Conservation (phyloP, 2,797 vertebrate genomes). For the Falco peregrinus region DNA sequence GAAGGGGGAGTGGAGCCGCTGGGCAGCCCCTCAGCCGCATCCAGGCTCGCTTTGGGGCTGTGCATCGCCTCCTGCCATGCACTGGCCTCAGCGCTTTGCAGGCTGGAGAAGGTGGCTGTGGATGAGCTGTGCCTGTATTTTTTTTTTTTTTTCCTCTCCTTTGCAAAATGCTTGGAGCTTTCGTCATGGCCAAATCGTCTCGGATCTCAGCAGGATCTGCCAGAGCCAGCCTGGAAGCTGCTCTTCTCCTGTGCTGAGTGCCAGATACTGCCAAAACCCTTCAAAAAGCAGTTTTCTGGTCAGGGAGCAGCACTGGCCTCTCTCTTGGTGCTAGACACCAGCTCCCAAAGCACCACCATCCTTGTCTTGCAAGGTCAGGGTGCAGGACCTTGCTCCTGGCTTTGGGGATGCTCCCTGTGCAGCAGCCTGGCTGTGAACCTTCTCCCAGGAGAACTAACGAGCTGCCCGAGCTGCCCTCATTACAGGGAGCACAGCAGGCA, state of each 20-base stretch:
- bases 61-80: fast-evolving
- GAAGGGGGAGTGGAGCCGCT: neutral
- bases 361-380: neutral
- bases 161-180: neutral
- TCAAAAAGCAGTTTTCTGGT: neutral
- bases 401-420: neutral
- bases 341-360: fast-evolving
- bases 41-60: neutral
- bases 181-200: fast-evolving
- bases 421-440: neutral
- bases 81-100: neutral
- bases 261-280: neutral
- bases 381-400: neutral
- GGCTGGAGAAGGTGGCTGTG: neutral
- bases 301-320: neutral
- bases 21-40: neutral
- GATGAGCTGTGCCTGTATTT: neutral
- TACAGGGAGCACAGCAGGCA: neutral
- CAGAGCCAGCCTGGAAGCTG: neutral
- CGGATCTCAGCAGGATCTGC: neutral
- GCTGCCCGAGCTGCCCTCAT: neutral
- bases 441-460: neutral
- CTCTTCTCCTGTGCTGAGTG: neutral
- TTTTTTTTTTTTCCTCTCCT: fast-evolving
- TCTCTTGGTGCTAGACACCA: neutral